Evolutionary conservation across 1,140 invertebrate genomes (phyloP), one percentile per base, ranked within the genome.

Genomic region (Globodera rostochiensis): DNA sequence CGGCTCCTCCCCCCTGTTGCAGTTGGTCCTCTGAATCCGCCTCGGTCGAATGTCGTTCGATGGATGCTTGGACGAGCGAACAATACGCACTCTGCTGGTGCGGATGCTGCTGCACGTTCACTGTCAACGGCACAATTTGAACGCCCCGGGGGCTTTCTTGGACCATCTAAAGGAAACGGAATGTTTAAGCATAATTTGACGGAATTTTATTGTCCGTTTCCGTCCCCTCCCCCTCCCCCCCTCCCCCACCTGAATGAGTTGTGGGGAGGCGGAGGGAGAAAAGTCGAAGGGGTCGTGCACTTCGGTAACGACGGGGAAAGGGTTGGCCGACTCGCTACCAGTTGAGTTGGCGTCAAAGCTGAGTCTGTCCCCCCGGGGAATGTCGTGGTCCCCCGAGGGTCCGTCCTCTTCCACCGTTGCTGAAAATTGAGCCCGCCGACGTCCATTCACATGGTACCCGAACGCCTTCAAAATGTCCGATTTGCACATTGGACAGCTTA

Each of bases 391-490:
- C 15, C 45, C 79, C 50, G 66, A 60, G 19, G 60, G 19, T 49
- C 19, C 70, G 53, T 82, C 80, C 50, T 83, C 84, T 53, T 84
- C 82, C 25, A 49, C 79, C 11, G 25, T 71, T 19, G 77, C 79
- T 15, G 77, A 78, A 71, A 86, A 86, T 69, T 86, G 84, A 19
- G 84, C 81, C 21, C 81, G 75, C 71, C 85, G 46, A 6, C 84
- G 82, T n/a, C 77, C 46, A 36, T 70, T 47, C 47, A 87, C 82
- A 67, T 88, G 84, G 80, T 87, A 88, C 19, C 95, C 95, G 90
- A 95, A 96, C 86, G 95, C 94, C 90, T 95, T 94, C 19, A 97
- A 92, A 87, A 97, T 96, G 90, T 97, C 95, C 93, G 95, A 93
- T 91, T 97, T 96, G 91, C 95, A 97, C 94, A 97, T 96, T 19